These are phyloP conservation scores for Leucoraja ocellata DNA, from an alignment of 2,797 vertebrate genomes.

Conservation along the genomic window DNA sequence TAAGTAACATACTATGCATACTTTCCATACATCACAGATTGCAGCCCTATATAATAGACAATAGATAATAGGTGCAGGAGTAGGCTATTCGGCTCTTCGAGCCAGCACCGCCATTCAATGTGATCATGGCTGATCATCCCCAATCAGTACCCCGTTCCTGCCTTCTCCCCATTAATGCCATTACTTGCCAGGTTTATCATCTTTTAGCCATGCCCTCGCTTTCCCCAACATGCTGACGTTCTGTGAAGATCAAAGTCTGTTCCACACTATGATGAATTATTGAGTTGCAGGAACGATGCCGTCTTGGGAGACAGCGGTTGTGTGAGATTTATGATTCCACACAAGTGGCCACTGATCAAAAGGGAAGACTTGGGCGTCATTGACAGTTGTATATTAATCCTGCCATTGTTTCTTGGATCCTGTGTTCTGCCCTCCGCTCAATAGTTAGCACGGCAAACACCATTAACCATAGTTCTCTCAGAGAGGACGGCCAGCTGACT, in stretches of 20 bases:
- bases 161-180: no score
- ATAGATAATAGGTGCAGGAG: no score
- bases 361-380: neutral
- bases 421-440: neutral
- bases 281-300: neutral
- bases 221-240: neutral
- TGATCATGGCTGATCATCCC: no score
- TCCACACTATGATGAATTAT: neutral
- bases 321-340: neutral
- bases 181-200: neutral
- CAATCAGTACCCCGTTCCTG: no score
- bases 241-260: neutral
- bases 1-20: no score
- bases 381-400: neutral
- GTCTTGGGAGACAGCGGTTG: neutral
- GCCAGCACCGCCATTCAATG: no score
- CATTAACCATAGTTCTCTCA: neutral
- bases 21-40: no score
- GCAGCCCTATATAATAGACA: no score
- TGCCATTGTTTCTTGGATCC: neutral
- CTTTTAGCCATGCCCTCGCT: neutral
- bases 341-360: constrained; percentile 7
- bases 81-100: no score
- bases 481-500: neutral
- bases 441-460: neutral